Conservation (phyloP, 2,797 vertebrate species). For the Pteropus rufus region DNA sequence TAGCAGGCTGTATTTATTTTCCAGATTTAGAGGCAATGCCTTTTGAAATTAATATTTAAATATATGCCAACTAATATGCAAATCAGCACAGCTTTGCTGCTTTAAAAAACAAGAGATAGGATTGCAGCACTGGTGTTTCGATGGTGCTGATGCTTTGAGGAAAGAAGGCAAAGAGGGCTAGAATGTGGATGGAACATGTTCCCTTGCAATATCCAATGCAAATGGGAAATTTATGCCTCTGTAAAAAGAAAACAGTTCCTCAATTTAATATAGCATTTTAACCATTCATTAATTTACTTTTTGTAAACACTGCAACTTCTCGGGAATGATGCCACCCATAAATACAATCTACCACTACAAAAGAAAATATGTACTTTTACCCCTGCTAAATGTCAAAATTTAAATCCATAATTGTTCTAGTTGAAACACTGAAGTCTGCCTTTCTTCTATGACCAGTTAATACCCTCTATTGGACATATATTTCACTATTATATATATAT, state of each 20-base stretch:
- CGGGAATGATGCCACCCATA: conserved; percentile 30
- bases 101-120: conserved; percentile 18
- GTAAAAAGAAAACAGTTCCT: conserved; percentile 41
- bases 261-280: conserved; percentile 53
- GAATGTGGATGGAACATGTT: conserved; percentile 11
- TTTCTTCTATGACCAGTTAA: not conserved
- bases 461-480: not conserved
- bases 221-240: not conserved
- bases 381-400: conserved; percentile 27
- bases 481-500: not conserved
- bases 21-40: conserved; percentile 55
- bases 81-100: not conserved
- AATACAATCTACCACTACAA: conserved; percentile 3
- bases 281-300: conserved; percentile 59
- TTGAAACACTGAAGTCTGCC: not conserved
- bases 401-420: not conserved
- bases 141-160: conserved; percentile 27
- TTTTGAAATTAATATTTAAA: conserved; percentile 72
- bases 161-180: not conserved
- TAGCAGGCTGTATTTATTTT: conserved; percentile 61
- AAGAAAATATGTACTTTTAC: conserved; percentile 25
- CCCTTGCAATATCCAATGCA: not conserved
- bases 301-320: conserved; percentile 51
- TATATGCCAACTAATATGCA: conserved; percentile 64
- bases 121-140: not conserved